Base-by-base conservation (phyloP, 2,888 invertebrate species). In the Tridacna crocea region DNA sequence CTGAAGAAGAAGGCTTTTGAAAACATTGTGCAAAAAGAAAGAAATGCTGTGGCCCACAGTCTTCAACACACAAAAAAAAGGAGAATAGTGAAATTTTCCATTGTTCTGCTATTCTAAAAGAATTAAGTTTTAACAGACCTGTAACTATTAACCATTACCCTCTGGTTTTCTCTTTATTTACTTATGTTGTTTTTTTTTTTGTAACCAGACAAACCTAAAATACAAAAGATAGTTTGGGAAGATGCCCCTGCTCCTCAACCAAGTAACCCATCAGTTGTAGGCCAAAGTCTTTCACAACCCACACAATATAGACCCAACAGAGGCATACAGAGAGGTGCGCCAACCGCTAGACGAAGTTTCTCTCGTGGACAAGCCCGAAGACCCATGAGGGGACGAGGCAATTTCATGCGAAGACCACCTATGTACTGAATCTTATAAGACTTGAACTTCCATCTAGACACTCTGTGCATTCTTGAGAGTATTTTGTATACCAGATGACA, bases 161-260 rank as follows among this genome's bases (percentile, higher is more conserved):
- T 36, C 36, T 36, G 36, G 36, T 36, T 36, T 4, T 36, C 36
- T 36, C 36, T 36, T 36, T 36, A 36, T 36, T 36, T 36, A 36
- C 36, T 36, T 36, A 4, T 36, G 36, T 4, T 36, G 8, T 36
- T 8, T 36, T 36, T 36, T 36, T 8, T 46, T 55, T n/a, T n/a
- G n/a, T n/a, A n/a, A 77, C 17, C 80, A 88, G 88, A 77, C 58
- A 91, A 89, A 74, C 91, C 91, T 8, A 90, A 89, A 83, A 91
- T 92, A 46, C 90, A 92, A 80, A 90, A 89, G 46, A 92, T 92
- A 22, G 88, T 90, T 15, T 92, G 92, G 92, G 89, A 90, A 22
- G 75, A 79, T 19, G 72, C 80, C 47, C 77, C 80, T 15, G 60
- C 84, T 12, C 65, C 78, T 17, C 77, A 74, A 22, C 46, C 66